Evolutionary conservation across 92 coral and sea anemone species (phyloP), one percentile per base, ranked within the genome.

Genomic region (Diadumene lineata): DNA sequence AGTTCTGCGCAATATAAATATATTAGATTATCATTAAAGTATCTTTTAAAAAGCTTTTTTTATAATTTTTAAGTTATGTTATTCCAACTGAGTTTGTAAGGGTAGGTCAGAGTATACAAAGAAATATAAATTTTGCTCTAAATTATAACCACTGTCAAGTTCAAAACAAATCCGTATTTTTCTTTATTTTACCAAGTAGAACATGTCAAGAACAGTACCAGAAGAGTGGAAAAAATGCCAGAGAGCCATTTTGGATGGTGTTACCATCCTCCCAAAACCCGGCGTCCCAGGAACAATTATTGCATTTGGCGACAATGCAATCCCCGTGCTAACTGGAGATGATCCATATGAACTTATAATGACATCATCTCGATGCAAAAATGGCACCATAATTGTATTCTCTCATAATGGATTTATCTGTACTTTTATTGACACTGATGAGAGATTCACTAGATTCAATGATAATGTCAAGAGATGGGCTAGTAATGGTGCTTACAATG

Each of bases 291-390:
- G 79, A 34, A 74, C 72, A 32, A 57, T 74, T 9, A 23, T 74
- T 61, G 72, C 79, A 11, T 60, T 32, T 74, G 79, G 79, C 17
- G 60, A 74, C 7, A 74, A 74, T 61, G 79, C 79, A 10, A 72
- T 53, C 31, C 79, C 79, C 18, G 60, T 74, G 19, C 43, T 74
- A 51, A 74, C 79, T 19, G 79, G 79, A 29, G 72, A 74, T 26
- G 31, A 38, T 0, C 51, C 48, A 0, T 44, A 53, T 28, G 79
- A 74, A 72, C 58, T 74, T 19, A 60, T 74, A 11, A 25, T 74
- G 29, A 74, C 58, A 17, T 72, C 79, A 16, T 74, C 79, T 0
- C 67, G 34, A 18, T 57, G 64, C 31, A 64, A 64, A 15, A 27
- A 60, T 7, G 79, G 79, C 25, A 57, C 51, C 33, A 74, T 74